Base-by-base conservation (phyloP, 2,888 invertebrate species). In the Cecidostiba fungosa region DNA sequence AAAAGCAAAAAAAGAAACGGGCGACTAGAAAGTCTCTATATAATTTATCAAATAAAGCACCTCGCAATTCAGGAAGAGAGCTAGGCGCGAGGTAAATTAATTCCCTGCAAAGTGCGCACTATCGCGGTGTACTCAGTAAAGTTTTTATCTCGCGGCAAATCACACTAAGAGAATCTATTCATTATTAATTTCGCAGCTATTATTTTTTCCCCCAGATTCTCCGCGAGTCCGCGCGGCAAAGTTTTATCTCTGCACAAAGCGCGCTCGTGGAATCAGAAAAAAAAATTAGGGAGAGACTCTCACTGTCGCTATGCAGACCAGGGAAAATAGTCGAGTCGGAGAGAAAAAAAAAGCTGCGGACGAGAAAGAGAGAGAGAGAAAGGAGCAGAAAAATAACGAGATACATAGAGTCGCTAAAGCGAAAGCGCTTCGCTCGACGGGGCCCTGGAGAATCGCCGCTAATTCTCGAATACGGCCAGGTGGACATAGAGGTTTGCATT, bases 371-470 rank as follows among this genome's bases (percentile, higher is more conserved):
- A 62, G 70, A 72, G 74, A 82, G 29, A 39, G 32, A 80, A 77
- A 81, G 85, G 85, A 76, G 50, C 69, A 74, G 78, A 87, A 86
- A 82, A 82, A 85, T 70, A 69, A 77, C 86, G 85, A 87, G 84
- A 82, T 86, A 86, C 66, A 78, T 79, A 76, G 66, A 81, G 82
- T 85, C 76, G 76, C 70, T 85, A 85, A 85, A 87, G 82, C 85
- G 84, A 82, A 77, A 86, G 87, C 83, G 73, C 54, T 74, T 54
- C 70, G 69, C 77, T 87, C 81, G 88, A 90, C 88, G 89, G 87
- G 88, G 86, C 90, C 90, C 90, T 1, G 26, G 91, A 89, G 91
- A 89, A 89, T 89, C 87, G 88, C 85, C 88, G 87, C 89, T 90
- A 89, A 90, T 90, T 90, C 89, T 89, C 88, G 86, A 88, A 88